These are phyloP conservation scores for Calvadosia cruxmelitensis DNA, from an alignment of 30 jellyfish, hydroid and myxozoan species.

Conservation along the genomic window DNA sequence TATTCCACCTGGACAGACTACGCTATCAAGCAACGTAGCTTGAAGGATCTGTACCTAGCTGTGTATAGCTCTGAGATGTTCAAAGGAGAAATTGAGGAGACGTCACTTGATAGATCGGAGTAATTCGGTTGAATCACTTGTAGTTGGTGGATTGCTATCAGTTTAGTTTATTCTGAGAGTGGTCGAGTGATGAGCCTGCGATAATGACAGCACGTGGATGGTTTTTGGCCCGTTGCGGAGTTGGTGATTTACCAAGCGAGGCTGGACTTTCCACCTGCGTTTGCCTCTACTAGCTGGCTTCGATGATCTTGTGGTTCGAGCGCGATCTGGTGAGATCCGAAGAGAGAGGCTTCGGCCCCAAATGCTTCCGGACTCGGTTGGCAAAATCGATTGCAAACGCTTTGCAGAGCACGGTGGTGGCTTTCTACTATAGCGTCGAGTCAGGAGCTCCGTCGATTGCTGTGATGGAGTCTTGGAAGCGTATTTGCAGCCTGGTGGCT, in stretches of 20 bases:
- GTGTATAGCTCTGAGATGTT: neutral
- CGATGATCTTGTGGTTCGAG: neutral
- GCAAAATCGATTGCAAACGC: neutral
- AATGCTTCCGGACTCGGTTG: neutral
- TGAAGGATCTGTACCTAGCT: neutral
- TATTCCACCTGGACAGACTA: neutral
- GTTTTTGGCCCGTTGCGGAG: neutral
- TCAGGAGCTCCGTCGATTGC: neutral
- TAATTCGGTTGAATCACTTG: neutral
- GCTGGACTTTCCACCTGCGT: neutral
- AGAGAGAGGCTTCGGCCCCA: neutral
- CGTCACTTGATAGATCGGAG: neutral
- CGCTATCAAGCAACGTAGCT: neutral
- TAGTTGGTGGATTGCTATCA: neutral
- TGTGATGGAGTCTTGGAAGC: neutral
- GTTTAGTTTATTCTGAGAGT: neutral
- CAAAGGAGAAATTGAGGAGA: neutral
- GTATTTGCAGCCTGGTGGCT: neutral
- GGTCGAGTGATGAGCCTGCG: neutral
- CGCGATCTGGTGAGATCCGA: neutral
- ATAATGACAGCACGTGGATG: neutral
- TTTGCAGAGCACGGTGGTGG: neutral
- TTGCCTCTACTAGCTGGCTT: neutral
- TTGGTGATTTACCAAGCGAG: neutral
- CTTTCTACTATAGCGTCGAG: neutral